These are phyloP conservation scores for Ecdyonurus torrentis DNA, from an alignment of 2,888 invertebrate species.

Conservation along the genomic window DNA sequence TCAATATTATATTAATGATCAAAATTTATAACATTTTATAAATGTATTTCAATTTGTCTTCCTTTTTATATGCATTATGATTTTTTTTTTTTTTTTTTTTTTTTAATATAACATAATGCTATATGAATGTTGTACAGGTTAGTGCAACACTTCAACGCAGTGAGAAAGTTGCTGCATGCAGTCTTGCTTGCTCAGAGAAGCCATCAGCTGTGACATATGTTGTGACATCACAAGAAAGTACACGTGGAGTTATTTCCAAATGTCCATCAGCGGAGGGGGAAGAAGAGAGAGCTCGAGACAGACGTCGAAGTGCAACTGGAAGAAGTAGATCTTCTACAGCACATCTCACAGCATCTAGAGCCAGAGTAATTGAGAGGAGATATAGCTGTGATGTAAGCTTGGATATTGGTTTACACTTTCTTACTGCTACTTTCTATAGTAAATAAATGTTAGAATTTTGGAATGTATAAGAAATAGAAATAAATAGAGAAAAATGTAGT, in stretches of 20 bases:
- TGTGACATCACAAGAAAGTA: neutral
- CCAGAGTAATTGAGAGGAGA: slow-evolving; percentile 11
- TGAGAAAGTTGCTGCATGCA: slow-evolving; percentile 18
- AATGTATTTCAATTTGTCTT: too few relatives aligned
- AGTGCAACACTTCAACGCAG: slow-evolving; percentile 25
- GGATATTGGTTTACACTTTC: neutral
- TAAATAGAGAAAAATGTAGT: neutral
- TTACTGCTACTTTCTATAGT: neutral
- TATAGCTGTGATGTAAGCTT: slow-evolving; percentile 14
- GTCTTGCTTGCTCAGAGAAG: neutral
- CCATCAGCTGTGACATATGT: neutral
- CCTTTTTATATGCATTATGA: too few relatives aligned
- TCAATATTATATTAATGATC: too few relatives aligned
- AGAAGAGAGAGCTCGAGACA: neutral
- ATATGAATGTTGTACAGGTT: too few relatives aligned
- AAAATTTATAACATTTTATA: too few relatives aligned
- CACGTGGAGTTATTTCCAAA: neutral
- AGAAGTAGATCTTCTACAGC: slow-evolving; percentile 10
- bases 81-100: too few relatives aligned
- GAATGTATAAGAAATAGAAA: neutral
- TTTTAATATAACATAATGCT: too few relatives aligned
- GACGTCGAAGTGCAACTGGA: slow-evolving; percentile 8
- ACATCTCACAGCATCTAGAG: slow-evolving; percentile 1
- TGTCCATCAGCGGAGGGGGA: neutral
- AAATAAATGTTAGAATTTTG: neutral